A percentile compares a stretch with the other conserved stretches of the same genome.
These are phyloP conservation scores for Andrena praecox DNA, from an alignment of 2,888 invertebrate species.

Conservation along the genomic window DNA sequence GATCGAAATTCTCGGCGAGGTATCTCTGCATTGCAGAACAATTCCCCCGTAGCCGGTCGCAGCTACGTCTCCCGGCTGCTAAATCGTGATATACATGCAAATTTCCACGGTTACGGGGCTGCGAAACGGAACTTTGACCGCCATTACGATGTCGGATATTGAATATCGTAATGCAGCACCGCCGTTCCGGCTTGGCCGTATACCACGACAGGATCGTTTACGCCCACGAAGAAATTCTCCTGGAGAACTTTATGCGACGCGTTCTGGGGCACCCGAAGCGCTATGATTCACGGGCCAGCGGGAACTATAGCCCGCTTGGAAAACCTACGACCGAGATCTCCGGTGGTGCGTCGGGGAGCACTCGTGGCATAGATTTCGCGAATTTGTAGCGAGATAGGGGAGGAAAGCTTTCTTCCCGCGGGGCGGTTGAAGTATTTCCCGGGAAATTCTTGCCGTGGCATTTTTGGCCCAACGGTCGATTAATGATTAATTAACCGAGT, in stretches of 20 bases:
- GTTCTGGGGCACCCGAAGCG: slow-evolving; percentile 27
- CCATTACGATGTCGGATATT: slow-evolving; percentile 73
- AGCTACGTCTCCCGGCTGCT: slow-evolving; percentile 50
- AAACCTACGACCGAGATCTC: not conserved
- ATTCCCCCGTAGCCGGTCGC: slow-evolving; percentile 42
- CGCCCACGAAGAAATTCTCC: slow-evolving; percentile 65
- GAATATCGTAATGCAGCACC: slow-evolving; percentile 71
- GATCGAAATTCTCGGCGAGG: slow-evolving; percentile 44
- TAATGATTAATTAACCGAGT: slow-evolving; percentile 36
- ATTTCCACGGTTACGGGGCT: slow-evolving; percentile 60
- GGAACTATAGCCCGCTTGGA: not conserved
- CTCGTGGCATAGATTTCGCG: slow-evolving; percentile 10
- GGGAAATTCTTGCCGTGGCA: not conserved
- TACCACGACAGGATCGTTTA: slow-evolving; percentile 58
- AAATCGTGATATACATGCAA: slow-evolving; percentile 77
- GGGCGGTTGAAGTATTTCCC: not conserved
- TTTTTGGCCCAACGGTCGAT: not conserved
- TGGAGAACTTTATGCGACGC: slow-evolving; percentile 56
- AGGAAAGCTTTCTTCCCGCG: not conserved
- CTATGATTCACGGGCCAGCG: slow-evolving; percentile 50
- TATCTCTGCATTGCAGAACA: slow-evolving; percentile 59
- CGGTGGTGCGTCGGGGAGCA: not conserved
- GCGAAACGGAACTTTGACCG: slow-evolving; percentile 73
- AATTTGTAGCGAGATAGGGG: not conserved
- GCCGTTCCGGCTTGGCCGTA: slow-evolving; percentile 50